Base-by-base conservation (phyloP, 2,113 vertebrate species). In the Serilophus lunatus region DNA sequence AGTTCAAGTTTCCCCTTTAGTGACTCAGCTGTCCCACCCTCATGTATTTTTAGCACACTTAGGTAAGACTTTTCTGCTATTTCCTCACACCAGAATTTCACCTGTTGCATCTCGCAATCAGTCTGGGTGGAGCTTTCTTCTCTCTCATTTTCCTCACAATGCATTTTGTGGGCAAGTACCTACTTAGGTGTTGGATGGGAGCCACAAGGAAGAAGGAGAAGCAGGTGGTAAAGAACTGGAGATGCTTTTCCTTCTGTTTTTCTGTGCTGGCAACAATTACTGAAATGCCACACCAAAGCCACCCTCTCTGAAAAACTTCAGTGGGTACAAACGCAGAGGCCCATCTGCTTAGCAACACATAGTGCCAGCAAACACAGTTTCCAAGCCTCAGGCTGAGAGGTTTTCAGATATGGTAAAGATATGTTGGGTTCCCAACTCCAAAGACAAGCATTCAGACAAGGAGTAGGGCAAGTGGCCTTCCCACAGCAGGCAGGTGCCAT, bases 341-440 rank as follows among this genome's bases (percentile, higher is more conserved):
- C 95, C 96, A 96, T 96, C 95, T 97, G 93, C 92, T 96, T 93
- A 96, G 95, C 94, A 96, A 94, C 95, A 90, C 61, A 61, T 1
- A 24, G 87, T 94, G 90, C 92, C 95, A 96, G 94, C 87, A 95
- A 85, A 89, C 57, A 12, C 71, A 9, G 76, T 77, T 83, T 51
- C 85, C 92, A 83, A 82, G 94, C 71, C 85, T 56, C 69, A 23
- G 63, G 40, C 87, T 77, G 68, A 66, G 68, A 61, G 66, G 82
- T 63, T 33, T 35, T 8, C 26, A 59, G 91, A 75, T 66, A 90
- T 3, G 25, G 60, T 5, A 2, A 51, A 88, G 75, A 47, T 84
- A 53, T 16, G 1, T 0, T 69, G 75, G 70, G 49, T 57, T 91
- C 78, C 61, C 64, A 66, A 0, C 40, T 61, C 45, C 50, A 38